These are phyloP conservation scores for Ardeotis arabs DNA, from an alignment of 2,113 vertebrate genomes.

Conservation along the genomic window DNA sequence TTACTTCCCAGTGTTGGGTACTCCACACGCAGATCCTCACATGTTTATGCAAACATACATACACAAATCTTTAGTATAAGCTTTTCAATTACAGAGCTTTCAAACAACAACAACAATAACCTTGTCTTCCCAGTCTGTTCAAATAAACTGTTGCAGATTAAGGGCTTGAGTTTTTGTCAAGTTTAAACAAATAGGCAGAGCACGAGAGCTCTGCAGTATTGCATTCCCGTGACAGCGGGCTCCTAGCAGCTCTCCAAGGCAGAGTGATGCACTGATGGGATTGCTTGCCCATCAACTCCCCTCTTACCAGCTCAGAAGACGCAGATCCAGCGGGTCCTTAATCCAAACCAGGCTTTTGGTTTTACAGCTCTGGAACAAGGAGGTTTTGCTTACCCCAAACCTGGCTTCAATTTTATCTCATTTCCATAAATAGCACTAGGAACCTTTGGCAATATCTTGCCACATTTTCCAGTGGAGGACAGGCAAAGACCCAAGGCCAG, in stretches of 20 bases:
- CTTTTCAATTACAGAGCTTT: neutral
- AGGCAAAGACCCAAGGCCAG: constrained; percentile 14
- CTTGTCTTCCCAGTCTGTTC: constrained; percentile 7
- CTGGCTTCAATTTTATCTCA: constrained; percentile 70
- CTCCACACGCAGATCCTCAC: neutral
- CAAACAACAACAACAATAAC: neutral
- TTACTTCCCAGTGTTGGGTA: neutral
- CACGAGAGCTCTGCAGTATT: neutral
- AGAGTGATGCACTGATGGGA: accelerated
- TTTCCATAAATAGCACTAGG: constrained; percentile 65
- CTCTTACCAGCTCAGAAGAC: neutral
- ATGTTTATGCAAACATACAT: neutral
- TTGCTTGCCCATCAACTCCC: neutral
- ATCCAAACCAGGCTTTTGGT: constrained; percentile 63
- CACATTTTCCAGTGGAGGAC: constrained; percentile 26
- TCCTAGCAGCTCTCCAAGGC: neutral
- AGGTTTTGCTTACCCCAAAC: constrained; percentile 61
- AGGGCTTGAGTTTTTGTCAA: constrained; percentile 14
- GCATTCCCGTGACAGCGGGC: neutral
- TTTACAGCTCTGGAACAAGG: constrained; percentile 28
- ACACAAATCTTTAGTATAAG: neutral
- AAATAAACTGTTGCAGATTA: constrained; percentile 59
- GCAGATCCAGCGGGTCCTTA: constrained; percentile 19
- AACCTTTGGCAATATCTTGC: constrained; percentile 49
- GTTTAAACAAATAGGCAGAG: neutral